Base-by-base conservation (phyloP, 2,113 vertebrate genomes). In the Antennarius striatus region DNA sequence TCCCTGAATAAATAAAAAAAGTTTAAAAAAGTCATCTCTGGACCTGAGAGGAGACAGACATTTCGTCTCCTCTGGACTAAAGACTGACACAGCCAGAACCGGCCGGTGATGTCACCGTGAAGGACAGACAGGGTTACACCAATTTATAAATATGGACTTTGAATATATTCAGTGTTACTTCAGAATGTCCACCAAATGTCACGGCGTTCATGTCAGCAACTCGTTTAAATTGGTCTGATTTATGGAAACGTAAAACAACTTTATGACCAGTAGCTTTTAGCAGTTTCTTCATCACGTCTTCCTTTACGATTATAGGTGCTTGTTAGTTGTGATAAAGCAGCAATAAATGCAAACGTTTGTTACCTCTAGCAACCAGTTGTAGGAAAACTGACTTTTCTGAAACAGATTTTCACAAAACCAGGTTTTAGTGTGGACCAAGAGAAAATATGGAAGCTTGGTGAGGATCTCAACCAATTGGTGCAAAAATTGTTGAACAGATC, bases 1-100 rank as follows among this genome's bases (percentile, higher is more conserved):
- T 48, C 62, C 49, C 36, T 36, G 54, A 36, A 71, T 67, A 68
- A 77, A 86, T 58, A 81, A 42, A 47, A 47, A 56, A 10, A 40
- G 39, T 17, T 63, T 46, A 1, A 61, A 60, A 67, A 71, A 72
- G 43, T 28, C 13, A 22, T 57, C 43, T 47, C 39, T 74, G 64
- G 66, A 77, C 60, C 40, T 68, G 73, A 70, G 63, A 53, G 77
- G 71, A 85, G 73, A 73, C 86, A 77, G 81, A 83, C 86, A 84
- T 43, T 56, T 62, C 39, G 81, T 79, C 83, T 81, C 79, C 75
- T 79, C 48, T 42, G 46, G 62, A 46, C 2, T 40, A 57, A 56
- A 65, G 56, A 28, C 57, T 3, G 54, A 54, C 63, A 4, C 15
- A 43, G 66, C 39, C 52, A 58, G 45, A 57, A 30, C 17, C 14